phyloP scores from a whole-genome alignment of 2,797 vertebrate genomes.

The Numenius phaeopus region DNA sequence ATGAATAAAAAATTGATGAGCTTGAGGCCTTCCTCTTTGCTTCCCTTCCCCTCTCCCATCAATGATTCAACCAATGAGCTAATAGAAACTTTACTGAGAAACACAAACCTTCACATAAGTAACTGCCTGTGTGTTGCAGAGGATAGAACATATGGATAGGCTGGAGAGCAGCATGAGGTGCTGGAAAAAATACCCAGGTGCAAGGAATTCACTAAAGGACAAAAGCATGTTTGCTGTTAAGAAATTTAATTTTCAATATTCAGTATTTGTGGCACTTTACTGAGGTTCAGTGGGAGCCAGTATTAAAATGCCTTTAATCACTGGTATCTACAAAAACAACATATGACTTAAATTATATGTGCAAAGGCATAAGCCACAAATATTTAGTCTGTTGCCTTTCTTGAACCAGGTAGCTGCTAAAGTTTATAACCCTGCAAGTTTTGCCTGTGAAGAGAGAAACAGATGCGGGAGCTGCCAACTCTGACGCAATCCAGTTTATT shows the following conservation, averaged over 20 bases:
- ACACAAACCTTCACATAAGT: background rate
- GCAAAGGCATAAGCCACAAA: slow-evolving; percentile 47
- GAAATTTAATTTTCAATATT: slow-evolving; percentile 51
- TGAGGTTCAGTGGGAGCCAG: slow-evolving; percentile 37
- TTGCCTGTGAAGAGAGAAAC: background rate
- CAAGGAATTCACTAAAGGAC: slow-evolving; percentile 31
- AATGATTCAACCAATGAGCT: slow-evolving; percentile 14
- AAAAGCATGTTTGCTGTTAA: slow-evolving; percentile 36
- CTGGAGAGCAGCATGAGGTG: slow-evolving; percentile 1
- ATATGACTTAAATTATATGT: slow-evolving; percentile 3
- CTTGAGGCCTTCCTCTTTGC: background rate
- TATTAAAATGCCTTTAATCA: slow-evolving; percentile 18
- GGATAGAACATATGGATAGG: background rate
- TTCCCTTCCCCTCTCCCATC: background rate
- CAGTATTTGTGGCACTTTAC: background rate
- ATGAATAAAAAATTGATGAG: slow-evolving; percentile 24
- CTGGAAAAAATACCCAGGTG: slow-evolving; percentile 35
- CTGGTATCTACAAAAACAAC: slow-evolving; percentile 10
- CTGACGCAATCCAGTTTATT: background rate
- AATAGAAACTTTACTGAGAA: background rate
- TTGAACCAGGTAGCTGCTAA: background rate
- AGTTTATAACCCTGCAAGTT: background rate
- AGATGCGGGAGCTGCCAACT: background rate
- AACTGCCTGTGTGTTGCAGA: background rate
- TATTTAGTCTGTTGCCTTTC: slow-evolving; percentile 8